phyloP scores from a whole-genome alignment of 2,797 vertebrate species.

The Leuciscus waleckii region DNA sequence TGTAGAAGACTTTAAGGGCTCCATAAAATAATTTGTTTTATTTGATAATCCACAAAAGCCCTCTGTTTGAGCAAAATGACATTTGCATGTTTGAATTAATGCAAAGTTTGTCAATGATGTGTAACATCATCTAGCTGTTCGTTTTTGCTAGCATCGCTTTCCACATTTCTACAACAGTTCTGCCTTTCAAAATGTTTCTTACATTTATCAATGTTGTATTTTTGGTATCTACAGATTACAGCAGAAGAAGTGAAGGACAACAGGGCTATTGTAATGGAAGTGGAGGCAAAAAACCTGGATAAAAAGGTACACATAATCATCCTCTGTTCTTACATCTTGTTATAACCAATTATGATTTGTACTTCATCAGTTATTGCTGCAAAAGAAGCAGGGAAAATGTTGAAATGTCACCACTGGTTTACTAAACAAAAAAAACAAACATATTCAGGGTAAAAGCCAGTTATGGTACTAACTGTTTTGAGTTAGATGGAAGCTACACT shows the following conservation, averaged over 20 bases:
- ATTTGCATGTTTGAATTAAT: constrained; percentile 18
- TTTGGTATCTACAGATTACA: constrained; percentile 75
- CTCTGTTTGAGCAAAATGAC: background rate
- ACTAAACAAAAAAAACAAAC: background rate
- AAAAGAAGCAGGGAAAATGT: background rate
- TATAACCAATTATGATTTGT: background rate
- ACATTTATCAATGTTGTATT: background rate
- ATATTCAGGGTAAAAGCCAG: background rate
- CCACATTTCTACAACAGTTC: background rate
- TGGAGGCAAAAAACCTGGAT: constrained; percentile 90
- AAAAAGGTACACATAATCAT: constrained; percentile 82
- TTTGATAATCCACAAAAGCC: background rate
- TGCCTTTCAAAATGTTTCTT: background rate
- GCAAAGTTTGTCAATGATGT: background rate
- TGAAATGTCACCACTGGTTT: background rate
- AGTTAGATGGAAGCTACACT: background rate
- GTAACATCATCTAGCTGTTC: background rate
- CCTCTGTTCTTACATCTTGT: background rate
- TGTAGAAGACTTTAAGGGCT: background rate
- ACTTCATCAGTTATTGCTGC: background rate
- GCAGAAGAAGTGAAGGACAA: constrained; percentile 92
- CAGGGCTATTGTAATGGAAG: constrained; percentile 83
- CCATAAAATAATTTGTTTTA: background rate
- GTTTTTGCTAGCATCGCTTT: background rate
- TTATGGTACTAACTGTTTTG: background rate